Base-by-base conservation (phyloP, 2,888 invertebrate genomes). In the Ophion ellenae region DNA sequence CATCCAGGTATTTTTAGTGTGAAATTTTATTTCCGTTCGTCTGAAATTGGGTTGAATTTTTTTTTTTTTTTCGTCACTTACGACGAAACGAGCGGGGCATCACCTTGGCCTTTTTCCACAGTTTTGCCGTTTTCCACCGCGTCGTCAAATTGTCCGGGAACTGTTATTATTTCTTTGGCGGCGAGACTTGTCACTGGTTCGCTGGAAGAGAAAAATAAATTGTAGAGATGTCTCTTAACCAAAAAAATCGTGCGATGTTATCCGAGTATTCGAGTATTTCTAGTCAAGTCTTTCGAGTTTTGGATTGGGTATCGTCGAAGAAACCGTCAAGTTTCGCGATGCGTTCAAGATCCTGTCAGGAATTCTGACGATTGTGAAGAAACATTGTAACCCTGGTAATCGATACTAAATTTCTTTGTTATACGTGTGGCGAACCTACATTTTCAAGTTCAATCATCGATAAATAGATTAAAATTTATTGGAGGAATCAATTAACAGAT, bases 31-130 rank as follows among this genome's bases (percentile, higher is more conserved):
- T 71, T 36, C n/a, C 1, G 11, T 59, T 84, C n/a, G 63, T 63
- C 32, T 32, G 53, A 81, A 61, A 77, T 80, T 61, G 53, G 32
- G 36, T 61, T 32, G 32, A 32, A 69, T 6, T n/a, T 70, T 75
- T 81, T 66, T 57, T 36, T 45, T 78, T 77, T 45, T 36, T 61
- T 45, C 24, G 90, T 85, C 17, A 86, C 88, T 74, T 91, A 88
- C 24, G 91, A 88, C 36, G 90, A 87, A 45, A 89, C 90, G 14
- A 92, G 86, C 11, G 92, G 86, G 17, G 91, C 92, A 81, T 93
- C 93, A 20, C 92, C 93, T 74, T 93, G 93, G 14, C 92, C 92
- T 77, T 92, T 93, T 73, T 93, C 92, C 53, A 90, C 89, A 24
- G 88, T 86, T 84, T 91, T 92, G 69, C 90, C 90, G 79, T 90